Evolutionary conservation across 2,888 invertebrate species (phyloP).

Genomic region (Lasioglossum figueresi): DNA sequence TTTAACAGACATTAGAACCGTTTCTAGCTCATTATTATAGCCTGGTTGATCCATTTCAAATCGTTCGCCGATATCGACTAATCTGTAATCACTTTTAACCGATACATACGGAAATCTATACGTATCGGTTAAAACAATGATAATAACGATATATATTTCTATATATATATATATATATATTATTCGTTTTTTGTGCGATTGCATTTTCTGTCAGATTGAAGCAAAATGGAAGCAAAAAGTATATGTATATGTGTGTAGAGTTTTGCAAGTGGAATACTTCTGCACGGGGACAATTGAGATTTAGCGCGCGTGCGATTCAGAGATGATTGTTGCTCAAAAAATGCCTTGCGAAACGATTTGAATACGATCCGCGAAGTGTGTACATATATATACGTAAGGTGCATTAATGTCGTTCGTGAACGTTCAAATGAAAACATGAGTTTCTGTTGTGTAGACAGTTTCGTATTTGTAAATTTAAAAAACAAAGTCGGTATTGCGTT

Average conservation of each 20-base stretch:
- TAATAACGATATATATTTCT: neutral
- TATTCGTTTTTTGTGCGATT: neutral
- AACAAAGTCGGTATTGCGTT: constrained; percentile 51
- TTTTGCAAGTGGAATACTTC: neutral
- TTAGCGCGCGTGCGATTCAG: constrained; percentile 24
- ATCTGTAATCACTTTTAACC: neutral
- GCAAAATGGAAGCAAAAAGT: neutral
- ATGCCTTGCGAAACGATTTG: constrained; percentile 77
- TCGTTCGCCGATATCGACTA: constrained; percentile 49
- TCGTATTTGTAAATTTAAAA: constrained; percentile 61
- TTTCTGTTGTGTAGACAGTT: constrained; percentile 66
- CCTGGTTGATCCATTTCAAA: constrained; percentile 62
- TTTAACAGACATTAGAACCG: constrained; percentile 80
- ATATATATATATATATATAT: neutral
- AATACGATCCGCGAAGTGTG: constrained; percentile 70
- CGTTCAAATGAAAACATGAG: constrained; percentile 46
- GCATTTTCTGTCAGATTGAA: constrained; percentile 2
- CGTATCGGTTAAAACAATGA: neutral
- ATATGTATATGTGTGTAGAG: neutral
- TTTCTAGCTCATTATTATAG: constrained; percentile 68
- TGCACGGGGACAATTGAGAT: neutral
- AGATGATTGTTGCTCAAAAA: constrained; percentile 80
- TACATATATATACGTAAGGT: constrained; percentile 74
- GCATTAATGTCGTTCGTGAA: constrained; percentile 68
- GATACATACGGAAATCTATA: neutral